phyloP scores from a whole-genome alignment of 2,888 invertebrate genomes.

The Xanthia togata region DNA sequence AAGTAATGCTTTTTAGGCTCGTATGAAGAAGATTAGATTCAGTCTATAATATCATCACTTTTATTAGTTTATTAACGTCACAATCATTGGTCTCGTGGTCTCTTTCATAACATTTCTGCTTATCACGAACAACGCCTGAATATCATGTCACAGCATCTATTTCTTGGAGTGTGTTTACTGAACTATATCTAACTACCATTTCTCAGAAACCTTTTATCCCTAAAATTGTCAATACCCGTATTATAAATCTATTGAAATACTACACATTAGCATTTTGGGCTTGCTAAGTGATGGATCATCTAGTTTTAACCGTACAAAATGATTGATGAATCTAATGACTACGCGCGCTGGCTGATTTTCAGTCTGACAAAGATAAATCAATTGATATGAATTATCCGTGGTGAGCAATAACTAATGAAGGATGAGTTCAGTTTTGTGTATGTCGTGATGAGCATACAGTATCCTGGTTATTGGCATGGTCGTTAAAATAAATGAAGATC shows the following conservation, averaged over 20 bases:
- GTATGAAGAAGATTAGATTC: background rate
- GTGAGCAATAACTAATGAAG: slow-evolving; percentile 16
- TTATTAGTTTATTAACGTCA: background rate
- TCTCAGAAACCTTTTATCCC: background rate
- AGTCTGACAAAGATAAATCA: slow-evolving; percentile 45
- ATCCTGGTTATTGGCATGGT: background rate
- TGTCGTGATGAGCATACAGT: background rate
- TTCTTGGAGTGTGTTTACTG: background rate
- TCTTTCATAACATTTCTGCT: background rate
- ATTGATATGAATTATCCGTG: slow-evolving; percentile 18
- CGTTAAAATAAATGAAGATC: background rate
- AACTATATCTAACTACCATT: no score
- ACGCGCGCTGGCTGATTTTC: slow-evolving; percentile 38
- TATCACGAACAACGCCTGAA: background rate
- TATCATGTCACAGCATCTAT: background rate
- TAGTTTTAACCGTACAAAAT: slow-evolving; percentile 54
- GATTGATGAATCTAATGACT: slow-evolving; percentile 57
- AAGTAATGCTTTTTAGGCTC: background rate
- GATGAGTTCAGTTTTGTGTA: background rate
- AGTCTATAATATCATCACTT: background rate
- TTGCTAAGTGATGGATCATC: slow-evolving; percentile 49
- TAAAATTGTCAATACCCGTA: background rate
- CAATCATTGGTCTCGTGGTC: background rate
- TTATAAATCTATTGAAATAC: background rate
- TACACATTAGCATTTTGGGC: slow-evolving; percentile 17